Base-by-base conservation (phyloP, 1,140 invertebrate genomes). In the Zaprionus camerounensis region DNA sequence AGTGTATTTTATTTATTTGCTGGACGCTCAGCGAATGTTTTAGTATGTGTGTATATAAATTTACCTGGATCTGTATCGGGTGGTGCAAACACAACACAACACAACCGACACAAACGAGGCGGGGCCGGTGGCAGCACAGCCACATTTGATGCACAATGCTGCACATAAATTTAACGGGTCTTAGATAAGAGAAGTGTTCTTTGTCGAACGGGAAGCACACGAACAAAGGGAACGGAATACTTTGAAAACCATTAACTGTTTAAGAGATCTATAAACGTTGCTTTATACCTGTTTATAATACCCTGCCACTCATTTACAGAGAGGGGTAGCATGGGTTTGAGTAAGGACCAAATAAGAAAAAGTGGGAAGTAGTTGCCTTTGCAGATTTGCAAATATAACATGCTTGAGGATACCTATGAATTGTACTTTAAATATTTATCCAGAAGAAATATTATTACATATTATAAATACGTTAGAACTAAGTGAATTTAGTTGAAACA, bases 121-220 rank as follows among this genome's bases (percentile, higher is more conserved):
- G 36, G 13, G 11, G 12, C 13, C 7, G 36, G 36, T 38, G 2
- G 36, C 36, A 7, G 46, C 46, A 13, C 22, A 24, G 20, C 20
- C 20, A 20, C 17, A 13, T 51, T 51, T 51, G 46, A 51, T 51
- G 46, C 46, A 79, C 78, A 80, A 71, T 80, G 78, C 80, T 80
- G 82, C 82, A 77, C 81, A 82, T 86, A 86, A 86, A 86, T 86
- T 87, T 87, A 80, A 86, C 66, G 72, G 83, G 76, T 80, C 71
- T 87, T 87, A 86, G 82, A 86, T 86, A 86, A 86, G 80, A 80
- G 65, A 80, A 70, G 58, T 58, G 28, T 38, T 70, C 67, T 70
- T 69, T 75, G 72, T 71, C 83, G 62, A 76, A 66, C 57, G 57
- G 69, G 34, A 34, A 72, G 69, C 41, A 76, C 49, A 81, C 46